phyloP scores from a whole-genome alignment of 2,113 vertebrate genomes.

The Aleadryas rufinucha region DNA sequence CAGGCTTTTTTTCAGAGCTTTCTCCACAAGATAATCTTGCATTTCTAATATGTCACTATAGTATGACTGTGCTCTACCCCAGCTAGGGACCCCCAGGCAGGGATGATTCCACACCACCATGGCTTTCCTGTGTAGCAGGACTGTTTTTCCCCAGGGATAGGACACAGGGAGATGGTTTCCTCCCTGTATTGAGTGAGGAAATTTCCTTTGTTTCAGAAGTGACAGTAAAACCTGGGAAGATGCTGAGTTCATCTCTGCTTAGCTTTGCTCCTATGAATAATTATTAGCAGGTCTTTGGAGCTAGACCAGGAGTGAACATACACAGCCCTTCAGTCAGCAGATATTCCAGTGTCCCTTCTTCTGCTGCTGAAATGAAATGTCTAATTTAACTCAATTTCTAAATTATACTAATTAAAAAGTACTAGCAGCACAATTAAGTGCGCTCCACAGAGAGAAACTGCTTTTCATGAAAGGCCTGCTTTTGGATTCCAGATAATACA shows the following conservation, averaged over 20 bases:
- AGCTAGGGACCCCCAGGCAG: background rate
- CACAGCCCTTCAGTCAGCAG: background rate
- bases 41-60: background rate
- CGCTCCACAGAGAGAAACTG: background rate
- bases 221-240: background rate
- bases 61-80: background rate
- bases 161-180: background rate
- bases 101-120: background rate
- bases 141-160: background rate
- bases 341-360: background rate
- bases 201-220: background rate
- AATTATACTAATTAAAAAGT: constrained; percentile 39
- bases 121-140: background rate
- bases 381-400: constrained; percentile 3
- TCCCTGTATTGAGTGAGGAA: fast-evolving
- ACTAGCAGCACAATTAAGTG: background rate
- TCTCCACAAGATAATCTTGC: background rate
- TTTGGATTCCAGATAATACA: background rate
- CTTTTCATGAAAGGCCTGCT: background rate
- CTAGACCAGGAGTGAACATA: background rate
- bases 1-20: background rate
- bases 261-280: background rate
- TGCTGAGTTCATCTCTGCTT: background rate
- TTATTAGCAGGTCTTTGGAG: background rate
- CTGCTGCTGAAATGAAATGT: background rate